Conservation (phyloP, 1,140 invertebrate species). For the Thaumatotibia leucotreta region DNA sequence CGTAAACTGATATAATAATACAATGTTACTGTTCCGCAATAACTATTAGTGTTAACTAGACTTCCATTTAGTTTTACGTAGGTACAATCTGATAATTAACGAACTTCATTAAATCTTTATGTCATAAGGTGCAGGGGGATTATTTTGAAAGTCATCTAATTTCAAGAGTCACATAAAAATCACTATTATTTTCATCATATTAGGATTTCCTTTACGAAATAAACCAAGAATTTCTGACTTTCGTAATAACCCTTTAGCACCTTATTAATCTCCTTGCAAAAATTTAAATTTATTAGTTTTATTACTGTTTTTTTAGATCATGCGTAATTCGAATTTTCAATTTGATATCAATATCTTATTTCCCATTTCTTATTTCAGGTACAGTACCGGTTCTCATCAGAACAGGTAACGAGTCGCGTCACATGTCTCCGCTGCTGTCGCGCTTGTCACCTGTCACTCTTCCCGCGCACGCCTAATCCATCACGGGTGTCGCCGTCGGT, state of each 20-base stretch:
- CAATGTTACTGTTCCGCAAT: neutral
- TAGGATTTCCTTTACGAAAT: neutral
- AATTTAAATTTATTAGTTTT: too few species aligned
- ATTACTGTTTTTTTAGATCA: too few species aligned
- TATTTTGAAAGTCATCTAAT: neutral
- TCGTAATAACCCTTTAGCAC: neutral
- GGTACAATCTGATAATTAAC: neutral
- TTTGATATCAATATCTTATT: neutral
- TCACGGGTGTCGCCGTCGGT: neutral
- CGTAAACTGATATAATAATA: neutral
- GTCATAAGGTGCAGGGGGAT: too few species aligned
- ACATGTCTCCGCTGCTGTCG: neutral
- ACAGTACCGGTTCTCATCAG: conserved; percentile 7
- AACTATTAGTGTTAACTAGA: neutral
- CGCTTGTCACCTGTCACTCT: conserved; percentile 7
- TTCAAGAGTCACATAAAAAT: neutral
- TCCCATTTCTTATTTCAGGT: neutral
- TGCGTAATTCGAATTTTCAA: too few species aligned
- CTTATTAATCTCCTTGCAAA: too few species aligned
- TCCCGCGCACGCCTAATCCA: neutral
- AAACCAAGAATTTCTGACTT: neutral
- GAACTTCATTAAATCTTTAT: neutral
- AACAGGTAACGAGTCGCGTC: neutral
- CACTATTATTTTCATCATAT: too few species aligned
- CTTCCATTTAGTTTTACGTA: neutral